A percentile compares a stretch with the other conserved stretches of the same genome.
Conservation (phyloP, 2,113 vertebrate species). For the Morphnarchus princeps region DNA sequence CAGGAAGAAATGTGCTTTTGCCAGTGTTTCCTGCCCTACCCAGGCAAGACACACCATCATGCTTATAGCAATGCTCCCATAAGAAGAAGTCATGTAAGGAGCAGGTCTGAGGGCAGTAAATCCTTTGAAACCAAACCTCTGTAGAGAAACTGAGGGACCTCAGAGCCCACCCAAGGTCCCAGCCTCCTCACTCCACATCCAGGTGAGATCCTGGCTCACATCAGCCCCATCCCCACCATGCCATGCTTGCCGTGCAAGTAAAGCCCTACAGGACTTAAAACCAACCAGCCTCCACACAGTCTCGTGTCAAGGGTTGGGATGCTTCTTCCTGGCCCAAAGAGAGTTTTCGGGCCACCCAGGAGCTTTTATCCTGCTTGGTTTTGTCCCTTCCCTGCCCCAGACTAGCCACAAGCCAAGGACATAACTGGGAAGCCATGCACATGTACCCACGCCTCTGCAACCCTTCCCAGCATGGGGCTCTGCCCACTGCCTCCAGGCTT, state of each 20-base stretch:
- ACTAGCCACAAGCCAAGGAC: neutral
- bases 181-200: neutral
- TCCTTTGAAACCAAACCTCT: neutral
- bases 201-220: neutral
- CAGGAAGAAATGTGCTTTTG: neutral
- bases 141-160: neutral
- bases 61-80: neutral
- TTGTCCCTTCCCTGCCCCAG: neutral
- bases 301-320: neutral
- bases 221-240: neutral
- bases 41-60: neutral
- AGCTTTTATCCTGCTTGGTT: neutral
- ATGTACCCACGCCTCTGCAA: rapidly evolving
- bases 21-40: neutral
- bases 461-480: neutral
- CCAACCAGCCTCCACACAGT: neutral
- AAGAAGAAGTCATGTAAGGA: neutral
- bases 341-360: neutral
- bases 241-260: rapidly evolving
- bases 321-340: neutral
- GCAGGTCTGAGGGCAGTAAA: neutral
- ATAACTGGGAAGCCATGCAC: rapidly evolving
- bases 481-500: neutral
- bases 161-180: neutral
- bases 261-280: neutral